Evolutionary conservation across 2,797 vertebrate species (phyloP).

Genomic region (Salmo trutta): DNA sequence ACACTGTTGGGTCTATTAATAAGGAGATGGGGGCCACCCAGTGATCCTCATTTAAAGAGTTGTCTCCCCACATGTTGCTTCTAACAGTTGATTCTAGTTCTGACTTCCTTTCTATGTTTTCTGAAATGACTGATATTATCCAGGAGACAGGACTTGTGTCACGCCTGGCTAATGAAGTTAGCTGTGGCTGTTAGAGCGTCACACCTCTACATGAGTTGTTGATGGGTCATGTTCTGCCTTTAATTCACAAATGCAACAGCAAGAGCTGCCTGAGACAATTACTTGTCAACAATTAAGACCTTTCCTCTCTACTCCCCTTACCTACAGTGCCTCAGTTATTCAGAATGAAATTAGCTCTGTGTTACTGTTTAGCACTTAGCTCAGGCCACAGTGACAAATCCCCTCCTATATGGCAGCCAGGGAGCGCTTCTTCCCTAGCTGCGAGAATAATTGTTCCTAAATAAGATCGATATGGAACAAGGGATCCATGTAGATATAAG

Average conservation of each 20-base stretch:
- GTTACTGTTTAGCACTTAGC: constrained; percentile 32
- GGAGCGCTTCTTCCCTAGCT: constrained; percentile 28
- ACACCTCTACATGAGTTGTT: constrained; percentile 28
- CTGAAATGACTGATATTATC: not conserved
- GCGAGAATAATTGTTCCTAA: constrained; percentile 55
- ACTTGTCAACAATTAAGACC: constrained; percentile 39
- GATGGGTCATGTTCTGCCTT: constrained; percentile 29
- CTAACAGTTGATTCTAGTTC: not conserved
- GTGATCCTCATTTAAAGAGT: constrained; percentile 5
- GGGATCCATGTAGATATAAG: constrained; percentile 59
- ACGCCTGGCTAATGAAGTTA: constrained; percentile 27
- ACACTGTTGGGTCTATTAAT: not conserved
- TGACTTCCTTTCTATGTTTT: not conserved
- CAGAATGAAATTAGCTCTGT: constrained; percentile 46
- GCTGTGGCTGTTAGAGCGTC: constrained; percentile 16
- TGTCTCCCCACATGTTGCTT: not conserved
- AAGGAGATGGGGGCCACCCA: not conserved
- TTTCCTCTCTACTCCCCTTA: constrained; percentile 20
- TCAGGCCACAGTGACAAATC: constrained; percentile 53
- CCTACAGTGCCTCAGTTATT: constrained; percentile 13
- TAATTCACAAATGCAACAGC: constrained; percentile 40
- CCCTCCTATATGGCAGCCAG: constrained; percentile 43
- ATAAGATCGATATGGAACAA: constrained; percentile 68
- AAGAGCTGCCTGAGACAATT: constrained; percentile 24
- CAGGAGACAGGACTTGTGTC: not conserved